These are phyloP conservation scores for Creontiades dilutus DNA, from an alignment of 2,888 invertebrate species.

Conservation along the genomic window DNA sequence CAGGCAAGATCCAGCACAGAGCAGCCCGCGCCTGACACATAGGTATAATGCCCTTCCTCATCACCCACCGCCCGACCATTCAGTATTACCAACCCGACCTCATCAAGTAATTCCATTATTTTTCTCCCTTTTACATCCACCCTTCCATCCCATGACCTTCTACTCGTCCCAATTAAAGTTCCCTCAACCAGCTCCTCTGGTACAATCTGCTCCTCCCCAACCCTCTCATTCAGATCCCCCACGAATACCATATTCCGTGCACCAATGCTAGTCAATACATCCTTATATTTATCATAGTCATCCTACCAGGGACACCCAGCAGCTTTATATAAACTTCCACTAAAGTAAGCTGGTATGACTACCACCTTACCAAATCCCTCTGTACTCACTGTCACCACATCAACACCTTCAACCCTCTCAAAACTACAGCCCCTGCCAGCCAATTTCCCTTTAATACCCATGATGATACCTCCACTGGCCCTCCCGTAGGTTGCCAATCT, in stretches of 20 bases:
- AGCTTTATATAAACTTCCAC: neutral
- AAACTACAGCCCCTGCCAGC: no score
- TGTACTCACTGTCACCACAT: neutral
- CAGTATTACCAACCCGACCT: conserved; percentile 48
- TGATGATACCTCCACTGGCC: neutral
- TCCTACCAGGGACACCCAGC: neutral
- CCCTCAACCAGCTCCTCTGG: neutral
- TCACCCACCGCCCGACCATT: conserved; percentile 43
- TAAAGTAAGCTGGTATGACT: neutral
- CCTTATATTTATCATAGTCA: neutral
- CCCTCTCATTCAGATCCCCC: conserved; percentile 37
- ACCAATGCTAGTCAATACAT: neutral
- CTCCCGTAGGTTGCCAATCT: neutral
- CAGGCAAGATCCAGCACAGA: conserved; percentile 50
- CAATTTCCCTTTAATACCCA: no score
- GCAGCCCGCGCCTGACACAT: conserved; percentile 8
- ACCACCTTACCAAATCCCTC: neutral
- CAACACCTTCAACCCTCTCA: no score
- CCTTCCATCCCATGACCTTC: conserved; percentile 35
- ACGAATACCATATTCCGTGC: neutral
- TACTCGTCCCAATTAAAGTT: neutral
- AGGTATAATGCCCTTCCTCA: conserved; percentile 40
- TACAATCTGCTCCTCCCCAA: conserved; percentile 19
- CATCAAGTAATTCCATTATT: conserved; percentile 33
- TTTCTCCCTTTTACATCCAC: conserved; percentile 44